Evolutionary conservation across 1,140 invertebrate species (phyloP), one percentile per base, ranked within the genome.

Genomic region (Hestina assimilis): DNA sequence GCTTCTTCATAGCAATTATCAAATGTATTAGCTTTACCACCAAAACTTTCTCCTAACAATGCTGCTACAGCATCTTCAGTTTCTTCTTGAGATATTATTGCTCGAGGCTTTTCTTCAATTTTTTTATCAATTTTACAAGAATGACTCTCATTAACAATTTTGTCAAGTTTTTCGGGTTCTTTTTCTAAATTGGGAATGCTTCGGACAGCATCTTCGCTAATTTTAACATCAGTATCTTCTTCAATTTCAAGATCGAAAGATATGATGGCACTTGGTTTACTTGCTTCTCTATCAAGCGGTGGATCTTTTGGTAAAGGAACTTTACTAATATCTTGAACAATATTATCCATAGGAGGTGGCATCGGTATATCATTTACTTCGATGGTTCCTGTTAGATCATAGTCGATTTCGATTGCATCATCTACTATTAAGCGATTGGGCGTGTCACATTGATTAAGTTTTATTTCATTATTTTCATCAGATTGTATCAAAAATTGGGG

Each of bases 61-160:
- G 95, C 96, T 1, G 96, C 96, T 0, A 97, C 96, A 0, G 96
- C 96, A 83, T 96, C 96, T 74, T 96, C 95, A 0, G 96, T 97
- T 88, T 97, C 96, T 89, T 97, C 96, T 85, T 97, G 95, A 0
- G 95, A 97, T 64, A 97, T 97, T 0, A 95, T 91, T 0, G 95
- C 93, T 31, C 95, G 90, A 0, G 94, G 93, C 70, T 96, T 96
- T 59, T 96, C 94, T 58, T 94, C 93, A 0, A 88, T 68, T 67
- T 92, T 92, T 26, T 91, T 91, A 31, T 89, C 76, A 1, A 69
- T n/a, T 72, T 90, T 90, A 43, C 67, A 57, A 35, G 66, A 55
- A 48, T 56, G 66, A 3, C 55, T 42, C 20, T 89, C 79, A 28
- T 61, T 56, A 33, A 50, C n/a, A 14, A 35, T 55, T 59, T 74